These are phyloP conservation scores for Agapornis roseicollis DNA, from an alignment of 2,113 vertebrate species.

Conservation along the genomic window DNA sequence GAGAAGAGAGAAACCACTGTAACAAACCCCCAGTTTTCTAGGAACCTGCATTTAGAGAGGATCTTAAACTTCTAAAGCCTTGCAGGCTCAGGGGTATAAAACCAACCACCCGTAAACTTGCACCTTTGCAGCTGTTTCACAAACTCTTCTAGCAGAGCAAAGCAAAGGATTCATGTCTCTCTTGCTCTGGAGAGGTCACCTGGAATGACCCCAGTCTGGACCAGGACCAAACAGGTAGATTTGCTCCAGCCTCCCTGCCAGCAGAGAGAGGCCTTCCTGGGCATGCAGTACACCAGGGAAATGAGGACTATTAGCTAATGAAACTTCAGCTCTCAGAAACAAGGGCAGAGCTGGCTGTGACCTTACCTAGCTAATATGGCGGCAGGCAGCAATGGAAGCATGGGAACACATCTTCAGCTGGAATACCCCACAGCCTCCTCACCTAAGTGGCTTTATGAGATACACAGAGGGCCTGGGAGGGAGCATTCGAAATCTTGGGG, in stretches of 20 bases:
- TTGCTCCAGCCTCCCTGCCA: background rate
- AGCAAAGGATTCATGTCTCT: background rate
- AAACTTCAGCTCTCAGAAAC: background rate
- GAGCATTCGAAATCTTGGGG: fast-evolving
- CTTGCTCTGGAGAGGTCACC: background rate
- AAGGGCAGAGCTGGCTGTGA: background rate
- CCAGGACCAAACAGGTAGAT: background rate
- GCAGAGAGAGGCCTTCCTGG: background rate
- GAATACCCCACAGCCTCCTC: background rate
- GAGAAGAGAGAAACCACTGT: background rate
- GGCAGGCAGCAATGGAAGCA: background rate
- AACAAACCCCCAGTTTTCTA: background rate
- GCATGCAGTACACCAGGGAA: fast-evolving
- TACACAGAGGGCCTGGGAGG: background rate
- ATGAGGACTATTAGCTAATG: fast-evolving
- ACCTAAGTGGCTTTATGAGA: background rate
- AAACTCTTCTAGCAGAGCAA: background rate
- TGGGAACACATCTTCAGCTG: background rate
- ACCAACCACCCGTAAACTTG: background rate
- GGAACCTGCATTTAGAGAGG: background rate
- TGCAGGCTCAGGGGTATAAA: background rate
- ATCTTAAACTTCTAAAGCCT: background rate
- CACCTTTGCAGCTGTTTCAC: background rate
- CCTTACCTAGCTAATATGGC: fast-evolving
- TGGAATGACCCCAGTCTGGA: background rate